Evolutionary conservation across 2,888 invertebrate species (phyloP).

Genomic region (Adelphocoris suturalis): DNA sequence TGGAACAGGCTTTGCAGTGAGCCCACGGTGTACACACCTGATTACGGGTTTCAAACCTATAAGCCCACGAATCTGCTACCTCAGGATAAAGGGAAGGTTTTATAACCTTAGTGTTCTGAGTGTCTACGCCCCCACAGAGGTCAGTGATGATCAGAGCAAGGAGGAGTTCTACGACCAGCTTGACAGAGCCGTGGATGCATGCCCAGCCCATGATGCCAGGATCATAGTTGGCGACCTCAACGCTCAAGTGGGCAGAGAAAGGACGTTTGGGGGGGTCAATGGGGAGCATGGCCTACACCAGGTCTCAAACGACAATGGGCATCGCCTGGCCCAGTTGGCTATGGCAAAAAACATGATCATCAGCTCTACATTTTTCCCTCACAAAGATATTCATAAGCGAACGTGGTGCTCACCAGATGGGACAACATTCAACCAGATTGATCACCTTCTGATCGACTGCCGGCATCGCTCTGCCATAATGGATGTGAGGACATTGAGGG

Average conservation of each 20-base stretch:
- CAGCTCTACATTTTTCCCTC: too few species aligned
- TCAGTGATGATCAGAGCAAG: not conserved
- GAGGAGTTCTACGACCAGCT: not conserved
- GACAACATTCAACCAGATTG: too few species aligned
- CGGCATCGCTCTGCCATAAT: too few species aligned
- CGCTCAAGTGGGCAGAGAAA: too few species aligned
- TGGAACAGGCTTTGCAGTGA: not conserved
- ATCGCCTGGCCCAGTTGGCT: not conserved
- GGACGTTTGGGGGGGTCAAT: not conserved
- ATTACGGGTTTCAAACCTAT: not conserved
- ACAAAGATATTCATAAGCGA: too few species aligned
- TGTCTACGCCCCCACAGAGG: slow-evolving; percentile 15
- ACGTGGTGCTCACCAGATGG: too few species aligned
- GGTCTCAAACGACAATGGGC: not conserved
- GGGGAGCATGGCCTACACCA: not conserved
- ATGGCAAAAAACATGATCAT: not conserved
- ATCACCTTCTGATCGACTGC: too few species aligned
- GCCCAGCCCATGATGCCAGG: too few species aligned
- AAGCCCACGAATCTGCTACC: slow-evolving; percentile 18
- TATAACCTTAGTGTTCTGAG: not conserved
- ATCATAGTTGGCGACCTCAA: too few species aligned
- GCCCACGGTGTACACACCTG: not conserved
- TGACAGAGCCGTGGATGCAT: too few species aligned
- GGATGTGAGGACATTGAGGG: too few species aligned
- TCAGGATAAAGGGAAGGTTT: slow-evolving; percentile 5